Evolutionary conservation across 92 coral and sea anemone genomes (phyloP).

Genomic region (Phymanthus crucifer): DNA sequence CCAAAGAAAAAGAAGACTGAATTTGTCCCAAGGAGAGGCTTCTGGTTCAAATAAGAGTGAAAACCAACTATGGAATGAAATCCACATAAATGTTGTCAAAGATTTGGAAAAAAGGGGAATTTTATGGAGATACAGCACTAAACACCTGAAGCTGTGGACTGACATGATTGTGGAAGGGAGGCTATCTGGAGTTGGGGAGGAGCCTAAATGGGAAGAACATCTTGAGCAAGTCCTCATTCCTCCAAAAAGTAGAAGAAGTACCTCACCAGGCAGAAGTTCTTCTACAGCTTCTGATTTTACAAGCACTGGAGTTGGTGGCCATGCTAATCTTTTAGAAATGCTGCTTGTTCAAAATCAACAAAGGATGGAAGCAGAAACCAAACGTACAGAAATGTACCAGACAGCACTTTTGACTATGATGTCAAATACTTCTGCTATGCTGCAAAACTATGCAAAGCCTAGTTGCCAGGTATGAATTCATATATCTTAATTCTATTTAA

Average conservation of each 20-base stretch:
- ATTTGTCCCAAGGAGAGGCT: not conserved
- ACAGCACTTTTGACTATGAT: not conserved
- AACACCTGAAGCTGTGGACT: constrained; percentile 56
- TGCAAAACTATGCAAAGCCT: too few species aligned
- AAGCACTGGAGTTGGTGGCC: not conserved
- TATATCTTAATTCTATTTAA: too few species aligned
- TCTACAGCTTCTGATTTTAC: too few species aligned
- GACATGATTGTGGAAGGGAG: constrained; percentile 51
- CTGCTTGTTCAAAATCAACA: not conserved
- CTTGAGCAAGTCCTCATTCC: not conserved
- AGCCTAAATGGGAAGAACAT: constrained; percentile 53
- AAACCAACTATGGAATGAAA: constrained; percentile 14
- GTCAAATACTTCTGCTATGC: constrained; percentile 5
- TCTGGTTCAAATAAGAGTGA: not conserved
- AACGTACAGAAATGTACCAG: not conserved
- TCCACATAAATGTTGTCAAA: not conserved
- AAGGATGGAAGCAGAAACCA: not conserved
- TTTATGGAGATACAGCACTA: constrained; percentile 21
- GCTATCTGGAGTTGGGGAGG: constrained; percentile 44
- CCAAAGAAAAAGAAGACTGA: not conserved
- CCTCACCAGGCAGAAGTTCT: not conserved
- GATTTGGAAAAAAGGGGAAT: constrained; percentile 17
- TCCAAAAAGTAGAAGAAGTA: not conserved
- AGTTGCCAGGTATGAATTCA: too few species aligned
- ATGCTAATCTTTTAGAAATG: not conserved